Conservation (phyloP, 2,113 vertebrate species). For the Rhinopomastus cyanomelas region DNA sequence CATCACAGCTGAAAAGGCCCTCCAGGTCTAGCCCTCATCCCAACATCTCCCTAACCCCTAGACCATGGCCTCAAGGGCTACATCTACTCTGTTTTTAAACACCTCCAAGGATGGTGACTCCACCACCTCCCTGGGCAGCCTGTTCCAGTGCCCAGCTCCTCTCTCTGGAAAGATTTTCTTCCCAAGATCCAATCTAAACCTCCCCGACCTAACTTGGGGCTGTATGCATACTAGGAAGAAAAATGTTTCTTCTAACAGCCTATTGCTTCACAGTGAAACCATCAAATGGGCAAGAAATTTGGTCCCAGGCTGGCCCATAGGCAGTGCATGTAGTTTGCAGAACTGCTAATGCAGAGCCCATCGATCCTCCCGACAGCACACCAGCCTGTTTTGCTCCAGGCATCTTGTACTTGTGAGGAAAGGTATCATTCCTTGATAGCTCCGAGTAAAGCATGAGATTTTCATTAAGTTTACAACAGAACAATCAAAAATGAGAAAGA, state of each 20-base stretch:
- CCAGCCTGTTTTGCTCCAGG: neutral
- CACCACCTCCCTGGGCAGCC: no score
- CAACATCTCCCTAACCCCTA: no score
- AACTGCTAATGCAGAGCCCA: neutral
- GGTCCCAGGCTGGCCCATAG: neutral
- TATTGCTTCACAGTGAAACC: neutral
- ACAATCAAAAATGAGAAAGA: neutral
- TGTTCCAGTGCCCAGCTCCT: no score
- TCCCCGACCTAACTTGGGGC: no score
- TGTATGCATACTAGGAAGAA: neutral
- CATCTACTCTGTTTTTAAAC: no score
- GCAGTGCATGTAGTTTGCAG: neutral
- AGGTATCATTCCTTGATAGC: neutral
- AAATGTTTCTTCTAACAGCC: neutral
- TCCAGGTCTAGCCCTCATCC: no score
- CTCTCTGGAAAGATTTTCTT: no score
- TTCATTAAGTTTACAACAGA: neutral
- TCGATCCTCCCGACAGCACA: neutral
- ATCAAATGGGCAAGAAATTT: neutral
- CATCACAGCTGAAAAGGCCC: no score
- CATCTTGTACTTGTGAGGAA: accelerated
- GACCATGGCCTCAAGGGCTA: no score
- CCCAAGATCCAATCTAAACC: no score
- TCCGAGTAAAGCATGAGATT: neutral
- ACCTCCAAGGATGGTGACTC: no score